Evolutionary conservation across 2,888 invertebrate genomes (phyloP).

Genomic region (Aphrophora alni): DNA sequence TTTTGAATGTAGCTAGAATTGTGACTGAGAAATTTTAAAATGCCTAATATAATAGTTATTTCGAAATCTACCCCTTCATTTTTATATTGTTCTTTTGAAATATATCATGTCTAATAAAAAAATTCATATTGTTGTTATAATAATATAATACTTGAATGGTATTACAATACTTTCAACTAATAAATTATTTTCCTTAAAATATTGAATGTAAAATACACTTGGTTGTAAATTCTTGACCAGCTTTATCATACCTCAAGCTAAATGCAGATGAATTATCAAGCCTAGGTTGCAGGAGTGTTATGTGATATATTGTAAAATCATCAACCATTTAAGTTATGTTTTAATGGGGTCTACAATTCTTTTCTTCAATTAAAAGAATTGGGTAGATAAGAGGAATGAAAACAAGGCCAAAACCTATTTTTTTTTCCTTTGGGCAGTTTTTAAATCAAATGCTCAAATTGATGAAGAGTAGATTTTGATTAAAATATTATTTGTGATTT

Average conservation of each 20-base stretch:
- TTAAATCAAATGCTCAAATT: background rate
- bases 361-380: background rate
- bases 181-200: background rate
- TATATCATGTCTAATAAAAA: too few relatives aligned
- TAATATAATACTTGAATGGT: too few relatives aligned
- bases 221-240: background rate
- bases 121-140: too few relatives aligned
- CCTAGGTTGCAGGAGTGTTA: background rate
- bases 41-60: too few relatives aligned
- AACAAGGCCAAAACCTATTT: background rate
- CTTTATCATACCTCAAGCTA: background rate
- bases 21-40: too few relatives aligned
- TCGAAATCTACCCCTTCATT: too few relatives aligned
- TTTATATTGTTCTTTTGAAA: too few relatives aligned
- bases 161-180: too few relatives aligned
- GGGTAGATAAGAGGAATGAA: background rate
- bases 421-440: background rate
- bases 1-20: too few relatives aligned
- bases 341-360: background rate
- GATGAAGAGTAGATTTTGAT: too few relatives aligned
- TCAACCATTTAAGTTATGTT: background rate
- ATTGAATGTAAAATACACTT: background rate
- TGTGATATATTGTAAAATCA: background rate
- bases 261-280: background rate
- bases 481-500: too few relatives aligned